Evolutionary conservation across 64 coral and sea anemone species (phyloP).

Genomic region (Porites lutea): DNA sequence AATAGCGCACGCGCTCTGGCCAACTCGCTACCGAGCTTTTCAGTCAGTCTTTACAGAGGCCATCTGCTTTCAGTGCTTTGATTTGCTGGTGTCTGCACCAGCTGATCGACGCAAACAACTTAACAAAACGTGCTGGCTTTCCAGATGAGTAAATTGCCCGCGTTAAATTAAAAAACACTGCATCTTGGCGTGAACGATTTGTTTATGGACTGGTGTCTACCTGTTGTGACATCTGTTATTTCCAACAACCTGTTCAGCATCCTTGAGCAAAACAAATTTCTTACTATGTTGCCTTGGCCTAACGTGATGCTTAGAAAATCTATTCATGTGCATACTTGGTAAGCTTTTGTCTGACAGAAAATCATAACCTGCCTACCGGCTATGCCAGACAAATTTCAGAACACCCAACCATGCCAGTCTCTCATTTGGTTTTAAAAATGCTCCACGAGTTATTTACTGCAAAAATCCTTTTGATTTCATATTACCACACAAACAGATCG

Average conservation of each 20-base stretch:
- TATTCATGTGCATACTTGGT: too few species aligned
- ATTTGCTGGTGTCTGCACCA: conserved; percentile 23
- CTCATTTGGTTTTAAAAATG: too few species aligned
- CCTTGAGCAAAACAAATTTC: conserved; percentile 17
- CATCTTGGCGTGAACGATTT: neutral
- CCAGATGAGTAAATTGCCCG: conserved; percentile 34
- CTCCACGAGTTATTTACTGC: too few species aligned
- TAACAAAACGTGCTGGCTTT: conserved; percentile 9
- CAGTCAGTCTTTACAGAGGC: conserved; percentile 23
- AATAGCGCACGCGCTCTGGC: conserved; percentile 18
- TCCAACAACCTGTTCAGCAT: neutral
- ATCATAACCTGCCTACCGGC: too few species aligned
- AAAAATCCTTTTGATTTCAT: too few species aligned
- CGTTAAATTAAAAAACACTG: neutral
- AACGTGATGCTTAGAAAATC: neutral
- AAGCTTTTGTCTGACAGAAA: too few species aligned
- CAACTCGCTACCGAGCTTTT: conserved; percentile 6
- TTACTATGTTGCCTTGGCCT: neutral
- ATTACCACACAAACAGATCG: too few species aligned
- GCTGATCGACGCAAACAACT: conserved; percentile 1
- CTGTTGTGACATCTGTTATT: conserved; percentile 27
- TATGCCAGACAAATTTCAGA: too few species aligned
- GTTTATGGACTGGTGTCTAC: neutral
- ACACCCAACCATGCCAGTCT: too few species aligned
- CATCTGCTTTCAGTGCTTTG: conserved; percentile 42